Conservation (phyloP, 92 coral and sea anemone species). For the Phenganax subtilis region DNA sequence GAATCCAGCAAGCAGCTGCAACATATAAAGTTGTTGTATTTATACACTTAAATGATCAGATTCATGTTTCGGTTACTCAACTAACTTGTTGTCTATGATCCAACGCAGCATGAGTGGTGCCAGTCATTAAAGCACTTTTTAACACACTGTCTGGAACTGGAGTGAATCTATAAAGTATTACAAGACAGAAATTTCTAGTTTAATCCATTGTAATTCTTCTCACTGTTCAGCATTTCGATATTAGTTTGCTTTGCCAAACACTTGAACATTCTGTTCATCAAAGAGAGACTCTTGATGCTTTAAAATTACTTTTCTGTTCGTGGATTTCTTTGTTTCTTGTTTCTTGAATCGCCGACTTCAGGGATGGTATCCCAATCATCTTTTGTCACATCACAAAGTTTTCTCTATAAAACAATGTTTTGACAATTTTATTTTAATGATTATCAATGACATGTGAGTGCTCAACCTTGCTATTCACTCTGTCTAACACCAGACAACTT, state of each 20-base stretch:
- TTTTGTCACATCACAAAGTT: slow-evolving; percentile 79
- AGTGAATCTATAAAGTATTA: slow-evolving; percentile 56
- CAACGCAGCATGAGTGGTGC: slow-evolving; percentile 62
- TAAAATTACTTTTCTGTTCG: slow-evolving; percentile 76
- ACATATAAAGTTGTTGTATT: neutral
- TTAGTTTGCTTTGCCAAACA: no score
- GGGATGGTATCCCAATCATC: slow-evolving; percentile 93
- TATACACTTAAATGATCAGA: neutral
- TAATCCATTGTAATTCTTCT: no score
- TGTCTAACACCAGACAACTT: no score
- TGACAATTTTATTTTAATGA: neutral
- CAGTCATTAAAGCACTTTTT: slow-evolving; percentile 60
- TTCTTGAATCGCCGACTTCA: slow-evolving; percentile 94
- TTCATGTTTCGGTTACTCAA: neutral
- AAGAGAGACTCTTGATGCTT: neutral
- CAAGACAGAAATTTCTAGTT: neutral
- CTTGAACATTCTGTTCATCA: neutral
- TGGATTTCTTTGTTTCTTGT: slow-evolving; percentile 87
- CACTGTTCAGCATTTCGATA: no score
- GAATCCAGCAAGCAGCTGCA: slow-evolving; percentile 71
- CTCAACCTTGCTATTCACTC: no score
- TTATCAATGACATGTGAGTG: no score
- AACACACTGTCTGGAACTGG: slow-evolving; percentile 97
- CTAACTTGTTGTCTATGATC: slow-evolving; percentile 78
- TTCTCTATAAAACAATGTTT: slow-evolving; percentile 52